These are phyloP conservation scores for Ellobius talpinus DNA, from an alignment of 2,113 vertebrate species.

Conservation along the genomic window DNA sequence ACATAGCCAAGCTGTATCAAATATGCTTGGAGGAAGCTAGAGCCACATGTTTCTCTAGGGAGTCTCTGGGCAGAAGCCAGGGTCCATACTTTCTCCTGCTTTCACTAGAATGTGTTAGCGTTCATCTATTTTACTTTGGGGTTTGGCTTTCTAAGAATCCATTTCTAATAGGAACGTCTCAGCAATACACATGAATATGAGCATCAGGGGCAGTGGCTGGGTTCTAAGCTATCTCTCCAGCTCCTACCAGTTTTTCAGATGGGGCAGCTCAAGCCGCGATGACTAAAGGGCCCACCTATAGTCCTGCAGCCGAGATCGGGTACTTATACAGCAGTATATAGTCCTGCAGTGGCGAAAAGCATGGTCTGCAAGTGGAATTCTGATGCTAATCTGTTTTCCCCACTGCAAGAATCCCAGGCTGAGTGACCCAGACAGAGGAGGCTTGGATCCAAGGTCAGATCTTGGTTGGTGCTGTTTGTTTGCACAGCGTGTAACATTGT, in stretches of 20 bases:
- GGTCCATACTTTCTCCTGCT: not conserved
- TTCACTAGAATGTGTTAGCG: not conserved
- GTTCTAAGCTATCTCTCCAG: not conserved
- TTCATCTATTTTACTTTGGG: not conserved
- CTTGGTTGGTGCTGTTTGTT: slow-evolving; percentile 48
- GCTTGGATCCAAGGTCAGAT: slow-evolving; percentile 56
- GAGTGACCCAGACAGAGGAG: slow-evolving; percentile 53
- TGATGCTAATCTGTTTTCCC: slow-evolving; percentile 14
- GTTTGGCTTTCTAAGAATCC: not conserved
- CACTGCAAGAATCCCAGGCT: slow-evolving; percentile 13
- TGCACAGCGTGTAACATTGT: slow-evolving; percentile 54
- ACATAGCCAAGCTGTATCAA: not conserved
- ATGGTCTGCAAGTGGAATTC: slow-evolving; percentile 3
- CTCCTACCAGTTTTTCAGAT: not conserved
- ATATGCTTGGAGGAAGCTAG: not conserved
- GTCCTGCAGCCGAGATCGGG: not conserved
- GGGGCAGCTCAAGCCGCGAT: not conserved
- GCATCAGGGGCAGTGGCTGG: not conserved
- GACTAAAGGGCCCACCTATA: not conserved
- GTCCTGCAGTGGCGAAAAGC: not conserved
- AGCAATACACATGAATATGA: not conserved
- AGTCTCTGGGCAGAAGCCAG: not conserved
- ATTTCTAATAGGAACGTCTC: slow-evolving; percentile 27
- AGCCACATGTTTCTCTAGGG: no score
- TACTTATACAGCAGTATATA: no score